Evolutionary conservation across 2,113 vertebrate species (phyloP), one percentile per base, ranked within the genome.

Genomic region (Ammodramus savannarum): DNA sequence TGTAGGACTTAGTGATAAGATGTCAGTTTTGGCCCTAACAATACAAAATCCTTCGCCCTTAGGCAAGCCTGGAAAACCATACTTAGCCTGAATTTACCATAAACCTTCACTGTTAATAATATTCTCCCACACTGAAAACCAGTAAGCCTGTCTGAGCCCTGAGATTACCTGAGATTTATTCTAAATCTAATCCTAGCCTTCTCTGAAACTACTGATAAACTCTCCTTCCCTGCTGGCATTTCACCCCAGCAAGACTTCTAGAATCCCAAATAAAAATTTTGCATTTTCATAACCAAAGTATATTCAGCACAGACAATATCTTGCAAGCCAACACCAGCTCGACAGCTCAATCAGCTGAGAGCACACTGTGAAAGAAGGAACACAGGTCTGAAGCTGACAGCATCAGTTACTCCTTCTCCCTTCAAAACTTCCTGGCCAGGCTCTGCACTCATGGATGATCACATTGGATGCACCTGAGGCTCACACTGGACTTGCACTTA

Each of bases 101-200:
- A 94, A 73, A 71, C 32, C 73, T 90, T 81, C 57, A 34, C 63
- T 92, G 48, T 86, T 76, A 93, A 88, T 73, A 89, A 54, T 59
- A 71, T 26, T 77, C 32, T 78, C 34, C 32, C 59, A 69, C 17
- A 49, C 29, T 71, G 73, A 94, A 94, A 94, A 74, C 34, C 69
- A 81, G 16, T 87, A 91, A 96, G 23, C 59, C 68, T 62, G 91
- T 92, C 83, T 81, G 84, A 92, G 69, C 87, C 49, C 85, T 49
- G 26, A 93, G 76, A 93, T 92, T 90, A 93, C 93, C 79, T n/a
- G 49, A 90, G 79, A 92, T 95, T 94, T 94, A 95, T 55, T 78
- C 52, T 66, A 80, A 83, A 82, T 69, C 79, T 93, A 95, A 90
- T 68, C 72, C 58, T 66, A 68, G 49, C 75, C 67, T 83, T 38